phyloP scores from a whole-genome alignment of 2,797 vertebrate species.

The Lagocephalus sceleratus region DNA sequence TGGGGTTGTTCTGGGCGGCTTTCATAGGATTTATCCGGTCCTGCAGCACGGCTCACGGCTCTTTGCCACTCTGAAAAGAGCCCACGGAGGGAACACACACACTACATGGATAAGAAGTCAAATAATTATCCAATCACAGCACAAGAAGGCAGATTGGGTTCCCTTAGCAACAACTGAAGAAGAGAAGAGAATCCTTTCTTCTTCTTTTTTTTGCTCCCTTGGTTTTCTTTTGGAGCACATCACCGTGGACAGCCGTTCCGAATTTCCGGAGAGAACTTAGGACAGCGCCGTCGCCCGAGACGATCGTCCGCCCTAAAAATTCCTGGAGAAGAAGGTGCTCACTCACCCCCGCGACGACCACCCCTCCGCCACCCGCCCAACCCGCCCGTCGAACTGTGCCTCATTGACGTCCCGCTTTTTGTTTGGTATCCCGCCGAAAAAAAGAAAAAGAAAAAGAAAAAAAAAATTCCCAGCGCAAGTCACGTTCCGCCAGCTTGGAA shows the following conservation, averaged over 20 bases:
- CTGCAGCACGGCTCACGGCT: conserved; percentile 63
- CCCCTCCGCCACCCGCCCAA: too few relatives aligned
- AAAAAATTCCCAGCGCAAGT: conserved; percentile 62
- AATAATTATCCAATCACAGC: conserved; percentile 77
- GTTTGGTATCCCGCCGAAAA: conserved; percentile 33
- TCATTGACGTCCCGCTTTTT: conserved; percentile 34
- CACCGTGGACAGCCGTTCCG: conserved; percentile 67
- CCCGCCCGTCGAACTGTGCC: conserved; percentile 37
- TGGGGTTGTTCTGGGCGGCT: conserved; percentile 55
- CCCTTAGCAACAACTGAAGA: conserved; percentile 76
- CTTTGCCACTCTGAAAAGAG: conserved; percentile 57
- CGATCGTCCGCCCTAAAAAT: conserved; percentile 59
- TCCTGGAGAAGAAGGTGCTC: conserved; percentile 46
- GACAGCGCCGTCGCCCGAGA: conserved; percentile 46
- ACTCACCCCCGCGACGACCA: conserved; percentile 9
- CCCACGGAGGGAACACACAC: conserved; percentile 62
- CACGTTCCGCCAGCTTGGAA: conserved; percentile 57
- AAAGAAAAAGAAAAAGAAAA: too few relatives aligned
- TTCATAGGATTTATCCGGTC: conserved; percentile 74
- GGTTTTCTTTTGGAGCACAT: conserved; percentile 52
- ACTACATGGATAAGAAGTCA: conserved; percentile 71
- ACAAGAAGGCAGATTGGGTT: conserved; percentile 73
- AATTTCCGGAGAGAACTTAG: conserved; percentile 51
- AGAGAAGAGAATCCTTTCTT: conserved; percentile 66
- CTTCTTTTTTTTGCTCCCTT: conserved; percentile 37